Evolutionary conservation across 92 coral and sea anemone species (phyloP), one percentile per base, ranked within the genome.

Genomic region (Desmophyllum pertusum): DNA sequence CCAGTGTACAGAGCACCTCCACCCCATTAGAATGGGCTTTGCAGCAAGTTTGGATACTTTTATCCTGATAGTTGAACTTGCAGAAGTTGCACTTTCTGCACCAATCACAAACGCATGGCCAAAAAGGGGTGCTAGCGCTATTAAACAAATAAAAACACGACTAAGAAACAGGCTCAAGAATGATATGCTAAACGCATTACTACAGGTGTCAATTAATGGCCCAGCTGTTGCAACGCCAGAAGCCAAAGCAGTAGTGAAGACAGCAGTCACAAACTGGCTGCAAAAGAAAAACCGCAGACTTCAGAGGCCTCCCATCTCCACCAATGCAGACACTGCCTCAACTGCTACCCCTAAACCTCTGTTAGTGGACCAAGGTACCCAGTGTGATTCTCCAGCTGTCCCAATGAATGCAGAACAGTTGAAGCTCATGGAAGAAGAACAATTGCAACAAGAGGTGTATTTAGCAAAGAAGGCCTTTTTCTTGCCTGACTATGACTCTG

Each of bases 71-170:
- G 80, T 73, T 65, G 80, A 57, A 35, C 85, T 70, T 30, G 80
- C 87, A 45, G 80, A 83, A 83, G 87, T 83, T 73, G 87, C 87
- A 59, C 86, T 82, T 36, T 82, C 79, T 82, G 86, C 79, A 72
- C 79, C 86, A 72, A 82, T 82, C 79, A 53, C 86, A 41, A 82
- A 72, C 57, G 73, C 79, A 21, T 71, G 61, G 86, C 79, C 55
- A 48, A 67, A 69, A 81, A 69, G 78, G 53, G 77, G 81, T 35
- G 70, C 81, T 15, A 59, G 81, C 57, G 70, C 50, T 2, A 70
- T 76, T 37, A 76, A 76, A 76, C 14, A 70, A n/a, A 76, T 76
- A 35, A 76, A 76, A 51, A 75, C 79, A 10, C 79, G 66, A 27
- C 42, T 75, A 27, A 75, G 79, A 75, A 75, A 75, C 79, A 75